Evolutionary conservation across 2,888 invertebrate species (phyloP).

Genomic region (Caenorhabditis sp.): DNA sequence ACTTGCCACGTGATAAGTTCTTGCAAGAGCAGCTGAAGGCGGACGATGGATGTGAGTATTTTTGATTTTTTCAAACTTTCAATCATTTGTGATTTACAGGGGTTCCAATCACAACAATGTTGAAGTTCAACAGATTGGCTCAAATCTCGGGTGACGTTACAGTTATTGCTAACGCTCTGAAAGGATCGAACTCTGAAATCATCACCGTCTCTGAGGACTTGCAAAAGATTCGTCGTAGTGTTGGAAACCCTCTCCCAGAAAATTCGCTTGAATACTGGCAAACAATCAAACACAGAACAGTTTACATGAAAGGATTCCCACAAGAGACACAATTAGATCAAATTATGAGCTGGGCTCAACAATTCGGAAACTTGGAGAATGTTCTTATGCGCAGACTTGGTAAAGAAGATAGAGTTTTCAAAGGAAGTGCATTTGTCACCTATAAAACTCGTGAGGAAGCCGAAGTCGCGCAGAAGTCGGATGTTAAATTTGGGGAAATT

Average conservation of each 20-base stretch:
- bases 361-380: conserved; percentile 79
- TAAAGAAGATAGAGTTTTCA: conserved; percentile 65
- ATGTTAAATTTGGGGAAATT: conserved; percentile 77
- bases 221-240: conserved; percentile 81
- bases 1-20: conserved; percentile 90
- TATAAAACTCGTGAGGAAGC: conserved; percentile 85
- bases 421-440: conserved; percentile 87
- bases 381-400: conserved; percentile 74
- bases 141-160: conserved; percentile 78
- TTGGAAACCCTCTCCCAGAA: conserved; percentile 82
- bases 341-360: conserved; percentile 79
- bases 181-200: conserved; percentile 73
- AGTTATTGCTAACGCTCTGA: conserved; percentile 81
- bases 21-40: conserved; percentile 84
- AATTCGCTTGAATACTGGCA: conserved; percentile 84
- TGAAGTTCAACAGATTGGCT: conserved; percentile 86
- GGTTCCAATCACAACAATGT: conserved; percentile 84
- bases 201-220: conserved; percentile 76
- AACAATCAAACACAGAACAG: conserved; percentile 80
- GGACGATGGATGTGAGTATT: conserved; percentile 79
- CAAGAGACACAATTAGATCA: conserved; percentile 78
- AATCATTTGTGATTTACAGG: conserved; percentile 72
- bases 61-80: background rate
- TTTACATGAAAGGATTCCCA: conserved; percentile 80
- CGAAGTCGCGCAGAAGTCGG: conserved; percentile 79